Conservation (phyloP, 2,113 vertebrate genomes). For the sheep (Ovis aries) region ARS-UI_Ramb_v3.0 NC_056059.1:69046501-69047000, state of each 20-base stretch:
- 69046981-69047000: neutral
- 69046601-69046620: neutral
- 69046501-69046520: neutral
- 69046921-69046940: neutral
- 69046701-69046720: neutral
- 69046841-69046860: neutral
- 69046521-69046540: neutral
- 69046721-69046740: neutral
- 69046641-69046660: slow-evolving; percentile 22
- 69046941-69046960: neutral
- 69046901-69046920: neutral
- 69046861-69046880: neutral
- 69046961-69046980: neutral
- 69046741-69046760: neutral
- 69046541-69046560: neutral
- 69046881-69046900: neutral
- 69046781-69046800: neutral
- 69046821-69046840: neutral
- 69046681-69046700: neutral
- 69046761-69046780: neutral
- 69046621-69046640: neutral
- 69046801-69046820: neutral
- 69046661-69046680: slow-evolving; percentile 25
- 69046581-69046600: slow-evolving; percentile 4
- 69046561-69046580: neutral